phyloP scores from a whole-genome alignment of 2,797 vertebrate genomes.

The Malurus leucopterus region DNA sequence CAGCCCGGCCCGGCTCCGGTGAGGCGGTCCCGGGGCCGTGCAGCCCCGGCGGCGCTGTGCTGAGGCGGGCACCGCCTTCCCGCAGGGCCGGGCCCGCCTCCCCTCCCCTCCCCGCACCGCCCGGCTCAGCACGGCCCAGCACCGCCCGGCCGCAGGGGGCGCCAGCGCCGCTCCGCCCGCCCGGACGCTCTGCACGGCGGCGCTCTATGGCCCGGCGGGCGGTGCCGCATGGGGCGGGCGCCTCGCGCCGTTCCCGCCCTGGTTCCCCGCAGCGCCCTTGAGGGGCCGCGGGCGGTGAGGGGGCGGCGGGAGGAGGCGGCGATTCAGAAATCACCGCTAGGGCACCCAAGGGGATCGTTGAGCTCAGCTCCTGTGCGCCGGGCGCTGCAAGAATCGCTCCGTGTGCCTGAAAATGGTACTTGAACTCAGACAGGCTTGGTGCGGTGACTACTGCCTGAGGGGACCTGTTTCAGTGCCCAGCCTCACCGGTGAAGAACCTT shows the following conservation, averaged over 20 bases:
- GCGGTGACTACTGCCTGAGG: not conserved
- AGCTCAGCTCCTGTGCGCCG: not conserved
- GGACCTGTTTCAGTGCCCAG: not conserved
- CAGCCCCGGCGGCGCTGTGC: not conserved
- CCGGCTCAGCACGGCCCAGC: not conserved
- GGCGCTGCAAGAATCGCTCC: accelerated
- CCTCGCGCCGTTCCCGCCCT: not conserved
- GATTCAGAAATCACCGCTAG: accelerated
- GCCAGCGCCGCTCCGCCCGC: not conserved
- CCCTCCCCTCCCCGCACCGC: not conserved
- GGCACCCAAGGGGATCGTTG: accelerated
- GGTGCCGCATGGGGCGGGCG: not conserved
- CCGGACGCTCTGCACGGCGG: not conserved
- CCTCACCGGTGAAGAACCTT: not conserved
- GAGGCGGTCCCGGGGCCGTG: accelerated
- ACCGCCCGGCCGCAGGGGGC: not conserved
- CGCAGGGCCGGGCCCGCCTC: not conserved
- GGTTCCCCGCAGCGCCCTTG: accelerated
- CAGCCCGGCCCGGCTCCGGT: not conserved
- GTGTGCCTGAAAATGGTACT: not conserved
- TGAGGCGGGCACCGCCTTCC: not conserved
- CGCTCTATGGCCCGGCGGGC: not conserved
- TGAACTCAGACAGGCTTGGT: not conserved
- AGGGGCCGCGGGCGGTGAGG: accelerated
- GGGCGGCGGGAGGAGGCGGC: accelerated